phyloP scores from a whole-genome alignment of 2,797 vertebrate species.

The Mareca penelope region DNA sequence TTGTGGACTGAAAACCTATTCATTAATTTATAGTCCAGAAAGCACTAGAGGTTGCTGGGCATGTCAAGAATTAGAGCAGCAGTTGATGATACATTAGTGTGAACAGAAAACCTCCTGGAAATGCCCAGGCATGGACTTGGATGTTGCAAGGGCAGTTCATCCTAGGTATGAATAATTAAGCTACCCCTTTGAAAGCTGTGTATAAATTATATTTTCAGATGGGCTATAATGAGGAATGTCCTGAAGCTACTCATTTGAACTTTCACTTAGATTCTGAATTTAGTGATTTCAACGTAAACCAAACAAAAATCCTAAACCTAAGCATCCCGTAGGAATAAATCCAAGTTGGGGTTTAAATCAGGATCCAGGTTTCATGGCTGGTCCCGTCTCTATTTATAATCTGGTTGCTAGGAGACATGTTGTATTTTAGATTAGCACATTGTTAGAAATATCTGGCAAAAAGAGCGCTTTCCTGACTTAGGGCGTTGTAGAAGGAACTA shows the following conservation, averaged over 20 bases:
- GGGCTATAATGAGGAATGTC: neutral
- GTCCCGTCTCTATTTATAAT: conserved; percentile 75
- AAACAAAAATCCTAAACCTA: conserved; percentile 35
- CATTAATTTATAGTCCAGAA: neutral
- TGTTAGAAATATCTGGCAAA: conserved; percentile 71
- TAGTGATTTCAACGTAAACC: conserved; percentile 1
- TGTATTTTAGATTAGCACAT: conserved; percentile 72
- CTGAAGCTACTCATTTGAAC: neutral
- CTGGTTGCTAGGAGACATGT: conserved; percentile 74
- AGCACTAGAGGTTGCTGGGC: neutral
- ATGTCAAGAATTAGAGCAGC: neutral
- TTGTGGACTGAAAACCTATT: neutral
- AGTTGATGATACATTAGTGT: neutral
- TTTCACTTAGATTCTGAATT: conserved; percentile 15
- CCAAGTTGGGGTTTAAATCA: conserved; percentile 53
- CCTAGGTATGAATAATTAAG: conserved; percentile 23
- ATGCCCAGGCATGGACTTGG: neutral
- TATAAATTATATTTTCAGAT: conserved; percentile 35
- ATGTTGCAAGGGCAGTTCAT: conserved; percentile 9
- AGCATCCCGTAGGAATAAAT: conserved; percentile 52
- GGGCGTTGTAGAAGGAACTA: conserved; percentile 41
- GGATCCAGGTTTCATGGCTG: conserved; percentile 68
- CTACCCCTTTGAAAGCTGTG: neutral
- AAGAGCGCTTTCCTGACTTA: conserved; percentile 63
- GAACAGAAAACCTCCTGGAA: neutral